These are phyloP conservation scores for Trichacis sp. DNA, from an alignment of 2,888 invertebrate species.

Conservation along the genomic window DNA sequence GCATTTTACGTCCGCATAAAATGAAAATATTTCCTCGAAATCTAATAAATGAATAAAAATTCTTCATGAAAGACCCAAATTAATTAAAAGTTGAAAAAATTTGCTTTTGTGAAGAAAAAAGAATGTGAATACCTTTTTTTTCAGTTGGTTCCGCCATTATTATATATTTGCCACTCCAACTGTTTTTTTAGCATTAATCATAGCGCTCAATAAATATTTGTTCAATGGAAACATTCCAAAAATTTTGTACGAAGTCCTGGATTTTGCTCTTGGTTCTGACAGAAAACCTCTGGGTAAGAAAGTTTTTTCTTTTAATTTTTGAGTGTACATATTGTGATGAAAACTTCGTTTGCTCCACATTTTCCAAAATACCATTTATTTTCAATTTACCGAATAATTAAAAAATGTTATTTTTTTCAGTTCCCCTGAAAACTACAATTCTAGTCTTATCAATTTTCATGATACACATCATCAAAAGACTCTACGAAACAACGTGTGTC, in stretches of 20 bases:
- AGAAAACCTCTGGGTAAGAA: constrained; percentile 70
- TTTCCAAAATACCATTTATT: not conserved
- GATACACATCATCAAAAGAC: constrained; percentile 79
- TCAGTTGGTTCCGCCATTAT: constrained; percentile 82
- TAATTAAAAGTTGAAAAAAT: too few relatives aligned
- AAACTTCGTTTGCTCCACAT: too few relatives aligned
- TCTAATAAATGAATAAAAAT: too few relatives aligned
- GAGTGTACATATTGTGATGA: too few relatives aligned
- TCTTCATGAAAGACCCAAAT: too few relatives aligned
- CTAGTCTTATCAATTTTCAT: constrained; percentile 75
- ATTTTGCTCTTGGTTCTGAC: constrained; percentile 63
- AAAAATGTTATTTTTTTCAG: constrained; percentile 73
- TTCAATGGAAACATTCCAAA: constrained; percentile 70
- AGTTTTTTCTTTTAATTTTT: too few relatives aligned
- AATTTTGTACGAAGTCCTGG: constrained; percentile 70
- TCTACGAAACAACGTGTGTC: constrained; percentile 84
- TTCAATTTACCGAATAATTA: too few relatives aligned
- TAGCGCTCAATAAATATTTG: constrained; percentile 71
- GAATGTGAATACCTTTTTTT: too few relatives aligned
- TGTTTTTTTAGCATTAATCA: constrained; percentile 70
- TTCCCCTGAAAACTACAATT: constrained; percentile 73
- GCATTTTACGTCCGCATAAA: too few relatives aligned
- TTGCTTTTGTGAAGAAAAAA: too few relatives aligned
- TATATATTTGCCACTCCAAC: constrained; percentile 78
- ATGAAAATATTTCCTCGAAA: too few relatives aligned